Conservation (phyloP, 2,888 invertebrate genomes). For the Tachina fera region DNA sequence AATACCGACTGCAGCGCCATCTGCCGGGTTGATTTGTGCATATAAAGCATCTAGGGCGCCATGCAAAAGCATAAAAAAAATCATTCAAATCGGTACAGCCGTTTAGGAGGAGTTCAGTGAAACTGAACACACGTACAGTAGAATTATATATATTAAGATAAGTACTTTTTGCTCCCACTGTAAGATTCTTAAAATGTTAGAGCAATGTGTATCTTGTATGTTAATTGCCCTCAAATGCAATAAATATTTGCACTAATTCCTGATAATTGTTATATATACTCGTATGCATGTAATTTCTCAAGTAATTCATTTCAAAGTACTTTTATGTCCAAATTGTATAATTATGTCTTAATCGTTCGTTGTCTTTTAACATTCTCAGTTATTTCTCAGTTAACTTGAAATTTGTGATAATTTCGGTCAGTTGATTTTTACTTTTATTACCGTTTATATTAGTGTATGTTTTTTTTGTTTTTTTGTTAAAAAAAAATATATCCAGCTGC, state of each 20-base stretch:
- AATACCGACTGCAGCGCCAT: too few relatives aligned
- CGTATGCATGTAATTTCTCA: conserved; percentile 31
- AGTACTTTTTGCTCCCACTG: too few relatives aligned
- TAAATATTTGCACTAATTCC: conserved; percentile 58
- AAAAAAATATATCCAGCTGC: conserved; percentile 65
- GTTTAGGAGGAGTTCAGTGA: too few relatives aligned
- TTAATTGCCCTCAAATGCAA: not conserved
- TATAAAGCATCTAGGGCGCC: too few relatives aligned
- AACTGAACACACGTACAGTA: too few relatives aligned
- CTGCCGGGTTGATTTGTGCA: too few relatives aligned
- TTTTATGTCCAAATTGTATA: conserved; percentile 48
- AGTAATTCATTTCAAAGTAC: conserved; percentile 59
- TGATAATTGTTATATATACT: conserved; percentile 53
- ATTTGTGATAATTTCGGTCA: conserved; percentile 40
- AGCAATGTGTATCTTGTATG: too few relatives aligned
- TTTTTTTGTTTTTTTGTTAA: conserved; percentile 20
- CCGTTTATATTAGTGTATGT: conserved; percentile 3
- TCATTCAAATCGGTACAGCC: too few relatives aligned
- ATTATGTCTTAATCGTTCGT: conserved; percentile 65
- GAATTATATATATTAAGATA: too few relatives aligned
- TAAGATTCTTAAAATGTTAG: too few relatives aligned
- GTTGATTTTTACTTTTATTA: not conserved
- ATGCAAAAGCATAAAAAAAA: too few relatives aligned
- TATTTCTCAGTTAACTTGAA: conserved; percentile 29
- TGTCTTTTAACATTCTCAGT: conserved; percentile 61